phyloP scores from a whole-genome alignment of 2,888 invertebrate species.

The Hetaerina titia region DNA sequence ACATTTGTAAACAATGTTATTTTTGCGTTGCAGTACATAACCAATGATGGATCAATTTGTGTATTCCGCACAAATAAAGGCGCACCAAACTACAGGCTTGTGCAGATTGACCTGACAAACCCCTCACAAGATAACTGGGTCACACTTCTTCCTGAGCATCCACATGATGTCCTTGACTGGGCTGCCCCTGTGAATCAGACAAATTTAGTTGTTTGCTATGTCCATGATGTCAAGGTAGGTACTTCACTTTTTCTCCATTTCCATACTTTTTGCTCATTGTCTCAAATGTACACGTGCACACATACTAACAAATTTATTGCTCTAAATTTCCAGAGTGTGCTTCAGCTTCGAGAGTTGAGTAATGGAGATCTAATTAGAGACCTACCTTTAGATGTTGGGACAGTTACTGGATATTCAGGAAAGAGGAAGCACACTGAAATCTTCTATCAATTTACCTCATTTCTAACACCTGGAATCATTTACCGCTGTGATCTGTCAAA shows the following conservation, averaged over 20 bases:
- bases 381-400: slow-evolving; percentile 92
- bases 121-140: slow-evolving; percentile 88
- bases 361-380: slow-evolving; percentile 86
- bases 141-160: slow-evolving; percentile 90
- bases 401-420: slow-evolving; percentile 90
- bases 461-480: slow-evolving; percentile 92
- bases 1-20: neutral
- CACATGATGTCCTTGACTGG: slow-evolving; percentile 94
- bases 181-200: slow-evolving; percentile 90
- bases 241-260: neutral
- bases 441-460: slow-evolving; percentile 96
- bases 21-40: slow-evolving; percentile 86
- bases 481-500: slow-evolving; percentile 90
- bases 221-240: slow-evolving; percentile 95
- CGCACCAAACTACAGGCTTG: slow-evolving; percentile 94
- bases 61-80: slow-evolving; percentile 95
- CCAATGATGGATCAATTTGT: slow-evolving; percentile 90
- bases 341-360: slow-evolving; percentile 88
- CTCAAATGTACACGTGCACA: slow-evolving; percentile 27
- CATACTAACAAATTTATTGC: neutral
- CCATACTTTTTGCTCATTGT: neutral
- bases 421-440: slow-evolving; percentile 92
- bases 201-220: slow-evolving; percentile 92
- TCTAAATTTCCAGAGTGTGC: slow-evolving; percentile 82
- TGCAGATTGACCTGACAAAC: slow-evolving; percentile 88